These are phyloP conservation scores for Lutjanus argentimaculatus DNA, from an alignment of 2,797 vertebrate species.

Conservation along the genomic window DNA sequence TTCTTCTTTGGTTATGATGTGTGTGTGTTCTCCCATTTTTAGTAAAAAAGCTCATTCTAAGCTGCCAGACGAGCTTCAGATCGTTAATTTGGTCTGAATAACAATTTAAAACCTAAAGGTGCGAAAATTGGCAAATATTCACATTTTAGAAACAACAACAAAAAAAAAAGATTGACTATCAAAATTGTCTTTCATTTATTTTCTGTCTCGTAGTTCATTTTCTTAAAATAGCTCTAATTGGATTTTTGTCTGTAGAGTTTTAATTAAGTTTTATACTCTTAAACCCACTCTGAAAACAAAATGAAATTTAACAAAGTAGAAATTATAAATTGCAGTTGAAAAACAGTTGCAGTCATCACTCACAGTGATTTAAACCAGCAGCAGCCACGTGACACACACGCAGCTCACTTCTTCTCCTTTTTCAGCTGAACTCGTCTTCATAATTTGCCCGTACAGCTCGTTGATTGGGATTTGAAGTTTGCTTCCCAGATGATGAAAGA, in stretches of 20 bases:
- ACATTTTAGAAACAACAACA: too few species aligned
- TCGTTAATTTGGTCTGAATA: too few species aligned
- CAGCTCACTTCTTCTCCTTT: neutral
- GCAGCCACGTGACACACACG: slow-evolving; percentile 14
- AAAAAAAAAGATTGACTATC: too few species aligned
- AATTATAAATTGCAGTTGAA: neutral
- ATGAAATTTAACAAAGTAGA: neutral
- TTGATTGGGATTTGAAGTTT: slow-evolving; percentile 53
- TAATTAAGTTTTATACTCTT: neutral
- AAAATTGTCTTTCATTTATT: too few species aligned
- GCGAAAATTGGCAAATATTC: too few species aligned
- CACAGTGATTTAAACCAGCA: slow-evolving; percentile 19
- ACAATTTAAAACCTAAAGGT: too few species aligned
- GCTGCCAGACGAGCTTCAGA: too few species aligned
- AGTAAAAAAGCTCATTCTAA: too few species aligned
- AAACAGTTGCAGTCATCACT: neutral
- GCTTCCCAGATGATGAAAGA: slow-evolving; percentile 57
- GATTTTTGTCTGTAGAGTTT: too few species aligned
- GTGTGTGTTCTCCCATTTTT: too few species aligned
- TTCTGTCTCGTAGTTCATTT: neutral
- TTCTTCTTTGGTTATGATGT: too few species aligned
- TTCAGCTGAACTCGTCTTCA: slow-evolving; percentile 30
- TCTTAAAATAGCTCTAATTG: neutral
- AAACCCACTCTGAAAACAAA: neutral
- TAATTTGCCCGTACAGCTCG: slow-evolving; percentile 41